Conservation (phyloP, 2,113 vertebrate species). For the Ceyx cyanopectus region DNA sequence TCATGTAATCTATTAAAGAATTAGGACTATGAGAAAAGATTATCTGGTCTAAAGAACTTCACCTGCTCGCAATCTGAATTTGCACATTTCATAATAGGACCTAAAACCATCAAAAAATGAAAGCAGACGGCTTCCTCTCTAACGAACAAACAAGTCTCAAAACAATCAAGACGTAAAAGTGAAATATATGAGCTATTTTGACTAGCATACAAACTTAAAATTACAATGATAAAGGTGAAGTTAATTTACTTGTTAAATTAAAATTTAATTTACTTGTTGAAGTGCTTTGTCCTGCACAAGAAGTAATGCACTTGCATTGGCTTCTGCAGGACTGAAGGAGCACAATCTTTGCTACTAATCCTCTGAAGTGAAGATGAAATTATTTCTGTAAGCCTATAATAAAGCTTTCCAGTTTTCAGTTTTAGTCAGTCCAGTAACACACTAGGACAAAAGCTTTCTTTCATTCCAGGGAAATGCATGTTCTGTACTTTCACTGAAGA, state of each 20-base stretch:
- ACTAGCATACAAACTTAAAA: conserved; percentile 28
- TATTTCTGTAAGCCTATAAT: neutral
- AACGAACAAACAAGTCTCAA: conserved; percentile 30
- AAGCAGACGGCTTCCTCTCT: conserved; percentile 25
- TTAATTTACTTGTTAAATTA: conserved; percentile 52
- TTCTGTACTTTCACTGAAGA: conserved; percentile 14
- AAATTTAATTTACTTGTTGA: conserved; percentile 43
- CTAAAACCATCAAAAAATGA: neutral
- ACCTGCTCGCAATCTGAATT: neutral
- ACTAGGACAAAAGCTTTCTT: neutral
- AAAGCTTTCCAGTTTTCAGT: neutral
- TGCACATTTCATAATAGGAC: neutral
- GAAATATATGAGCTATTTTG: conserved; percentile 45
- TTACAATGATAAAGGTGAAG: conserved; percentile 41
- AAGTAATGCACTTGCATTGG: neutral
- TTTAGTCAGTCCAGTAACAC: neutral
- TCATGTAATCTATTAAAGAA: neutral
- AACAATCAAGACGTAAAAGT: conserved; percentile 40
- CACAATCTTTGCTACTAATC: conserved; percentile 10
- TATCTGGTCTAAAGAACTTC: neutral
- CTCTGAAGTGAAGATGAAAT: conserved; percentile 6
- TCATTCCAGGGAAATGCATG: neutral
- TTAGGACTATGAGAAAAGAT: neutral
- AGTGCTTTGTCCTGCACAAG: neutral
- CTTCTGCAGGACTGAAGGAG: neutral